These are phyloP conservation scores for Eulithis prunata DNA, from an alignment of 2,888 invertebrate species.

Conservation along the genomic window DNA sequence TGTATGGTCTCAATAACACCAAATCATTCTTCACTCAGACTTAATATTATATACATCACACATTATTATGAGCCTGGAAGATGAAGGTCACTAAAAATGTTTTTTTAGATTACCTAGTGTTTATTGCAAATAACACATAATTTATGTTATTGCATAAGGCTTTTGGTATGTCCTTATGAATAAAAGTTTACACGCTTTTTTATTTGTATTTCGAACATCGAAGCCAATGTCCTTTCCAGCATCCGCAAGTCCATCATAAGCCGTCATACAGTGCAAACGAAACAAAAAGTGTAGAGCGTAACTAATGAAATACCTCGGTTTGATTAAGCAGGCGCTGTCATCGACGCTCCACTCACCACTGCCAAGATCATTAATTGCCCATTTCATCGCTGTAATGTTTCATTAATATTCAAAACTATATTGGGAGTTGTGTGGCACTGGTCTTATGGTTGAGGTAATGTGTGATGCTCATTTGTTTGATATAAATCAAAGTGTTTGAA, in stretches of 20 bases:
- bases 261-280: constrained; percentile 48
- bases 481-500: not conserved
- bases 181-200: not conserved
- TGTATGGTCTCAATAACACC: too few relatives aligned
- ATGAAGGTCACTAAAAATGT: too few relatives aligned
- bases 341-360: constrained; percentile 58
- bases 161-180: too few relatives aligned
- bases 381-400: constrained; percentile 74
- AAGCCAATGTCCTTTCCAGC: constrained; percentile 18
- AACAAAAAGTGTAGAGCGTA: constrained; percentile 64
- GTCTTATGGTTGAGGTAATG: constrained; percentile 12
- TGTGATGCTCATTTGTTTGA: constrained; percentile 8
- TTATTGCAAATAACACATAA: too few relatives aligned
- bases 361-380: constrained; percentile 77
- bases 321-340: constrained; percentile 77
- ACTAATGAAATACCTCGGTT: constrained; percentile 73
- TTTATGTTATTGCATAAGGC: too few relatives aligned
- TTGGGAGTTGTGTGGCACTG: constrained; percentile 45
- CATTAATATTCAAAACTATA: constrained; percentile 73
- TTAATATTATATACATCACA: too few relatives aligned
- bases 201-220: not conserved
- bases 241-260: constrained; percentile 39
- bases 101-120: too few relatives aligned
- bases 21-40: too few relatives aligned
- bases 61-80: too few relatives aligned